Evolutionary conservation across 1,140 invertebrate species (phyloP), one percentile per base, ranked within the genome.

Genomic region (Drosophila pandora): DNA sequence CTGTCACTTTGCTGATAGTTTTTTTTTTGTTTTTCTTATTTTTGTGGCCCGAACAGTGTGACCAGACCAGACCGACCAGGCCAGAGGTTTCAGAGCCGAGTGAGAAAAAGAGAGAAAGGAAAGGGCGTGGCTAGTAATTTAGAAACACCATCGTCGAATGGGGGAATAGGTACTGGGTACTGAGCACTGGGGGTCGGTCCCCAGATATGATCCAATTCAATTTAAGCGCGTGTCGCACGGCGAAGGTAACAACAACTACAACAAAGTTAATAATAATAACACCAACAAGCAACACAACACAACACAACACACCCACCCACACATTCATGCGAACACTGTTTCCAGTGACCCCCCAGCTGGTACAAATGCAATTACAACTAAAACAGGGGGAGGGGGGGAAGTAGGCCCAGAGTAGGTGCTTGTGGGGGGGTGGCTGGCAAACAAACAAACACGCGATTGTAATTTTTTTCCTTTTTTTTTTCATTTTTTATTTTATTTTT

Each of bases 301-400:
- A 17, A 17, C 12, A 13, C 12, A 6, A n/a, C 17, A 57, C 32
- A 17, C 32, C 21, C 32, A 17, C 32, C 21, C 45, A 30, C 63
- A 50, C 48, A 59, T 71, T n/a, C n/a, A n/a, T n/a, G n/a, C n/a
- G 71, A 5, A 41, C 39, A 41, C 17, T 62, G 62, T 77, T 72
- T 65, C 64, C 41, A 68, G 34, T 49, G 50, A 76, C 57, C 60
- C 52, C n/a, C n/a, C n/a, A 68, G 52, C 49, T 69, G 71, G 67
- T 70, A 81, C 75, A 90, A 90, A 90, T 80, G 77, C 85, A 89
- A 90, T 90, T 87, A 89, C 79, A 77, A 90, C 74, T 69, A 81
- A 82, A 78, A 57, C 63, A 69, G 13, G 58, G 21, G 9, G 32
- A 2, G 41, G 17, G n/a, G 37, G 3, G 21, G 3, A 4, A 3